phyloP scores from a whole-genome alignment of 2,888 invertebrate genomes.

The Acleris literana region DNA sequence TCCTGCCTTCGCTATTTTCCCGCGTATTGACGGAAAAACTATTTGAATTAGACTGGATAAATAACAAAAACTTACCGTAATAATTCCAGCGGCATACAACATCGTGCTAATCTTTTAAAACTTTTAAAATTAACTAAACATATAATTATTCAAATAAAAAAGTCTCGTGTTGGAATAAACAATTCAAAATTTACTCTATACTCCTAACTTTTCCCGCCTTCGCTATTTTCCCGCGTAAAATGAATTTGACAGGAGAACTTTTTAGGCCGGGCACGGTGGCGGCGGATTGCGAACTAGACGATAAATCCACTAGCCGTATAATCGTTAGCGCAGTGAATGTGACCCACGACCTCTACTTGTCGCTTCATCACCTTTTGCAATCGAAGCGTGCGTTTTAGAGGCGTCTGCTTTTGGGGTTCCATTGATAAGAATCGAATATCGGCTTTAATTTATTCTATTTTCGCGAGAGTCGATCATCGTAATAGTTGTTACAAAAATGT shows the following conservation, averaged over 20 bases:
- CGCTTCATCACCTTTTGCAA: slow-evolving; percentile 33
- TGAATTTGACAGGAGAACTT: slow-evolving; percentile 22
- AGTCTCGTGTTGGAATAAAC: not conserved
- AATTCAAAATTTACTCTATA: too few species aligned
- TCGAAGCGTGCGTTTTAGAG: slow-evolving; percentile 21
- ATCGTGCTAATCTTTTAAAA: not conserved
- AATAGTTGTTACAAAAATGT: too few species aligned
- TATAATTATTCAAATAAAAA: not conserved
- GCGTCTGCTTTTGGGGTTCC: slow-evolving; percentile 22
- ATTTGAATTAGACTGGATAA: not conserved
- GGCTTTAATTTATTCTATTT: not conserved
- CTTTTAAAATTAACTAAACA: not conserved
- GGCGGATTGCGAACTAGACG: slow-evolving; percentile 17
- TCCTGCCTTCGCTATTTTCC: slow-evolving; percentile 6
- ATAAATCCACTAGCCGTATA: slow-evolving; percentile 24
- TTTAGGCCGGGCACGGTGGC: slow-evolving; percentile 25
- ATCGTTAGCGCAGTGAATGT: slow-evolving; percentile 26
- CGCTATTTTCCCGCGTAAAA: slow-evolving; percentile 20
- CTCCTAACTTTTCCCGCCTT: not conserved
- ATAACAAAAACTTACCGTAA: slow-evolving; percentile 16
- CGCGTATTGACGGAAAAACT: slow-evolving; percentile 18
- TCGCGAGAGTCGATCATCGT: not conserved
- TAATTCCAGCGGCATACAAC: slow-evolving; percentile 14
- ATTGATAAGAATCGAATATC: not conserved
- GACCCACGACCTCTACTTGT: slow-evolving; percentile 28